Evolutionary conservation across 2,113 vertebrate genomes (phyloP), one percentile per base, ranked within the genome.

Genomic region (Paradisaea rubra): DNA sequence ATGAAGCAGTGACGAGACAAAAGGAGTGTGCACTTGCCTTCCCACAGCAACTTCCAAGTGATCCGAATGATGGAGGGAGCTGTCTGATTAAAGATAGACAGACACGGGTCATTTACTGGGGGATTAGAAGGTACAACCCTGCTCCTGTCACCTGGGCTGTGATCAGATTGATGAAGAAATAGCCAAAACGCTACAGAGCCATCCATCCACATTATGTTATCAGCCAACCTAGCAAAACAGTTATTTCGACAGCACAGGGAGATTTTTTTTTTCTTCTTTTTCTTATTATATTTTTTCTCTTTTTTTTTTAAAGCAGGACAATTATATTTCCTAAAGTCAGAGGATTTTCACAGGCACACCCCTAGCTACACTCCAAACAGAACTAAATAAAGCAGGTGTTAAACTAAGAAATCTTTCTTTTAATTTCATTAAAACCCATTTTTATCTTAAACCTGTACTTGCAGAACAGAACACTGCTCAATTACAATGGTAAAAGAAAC

Each of bases 121-220:
- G 85, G 78, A 95, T 49, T 53, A 64, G 81, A 57, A 91, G 63
- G 45, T 42, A 68, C 65, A 81, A n/a, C 49, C 31, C 63, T 61
- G 74, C 54, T 91, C 49, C 70, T 91, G 70, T 63, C 13, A 10
- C 39, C 74, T 72, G 59, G 16, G 42, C 68, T 94, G 33, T 22
- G 82, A 88, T 70, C 63, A 93, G 73, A 87, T 11, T 86, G 79
- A 86, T 88, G 82, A 94, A 65, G 49, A 88, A 93, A 61, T 30
- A 88, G 50, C 15, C 66, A 63, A 74, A 89, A 77, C 45, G 56
- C 31, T 47, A 50, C 57, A 86, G 53, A 76, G n/a, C 9, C 47
- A 79, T 71, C 49, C 70, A 95, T 61, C 49, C 45, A 72, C 44
- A 24, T 88, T 82, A 93, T 1, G 1, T 42, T 68, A 47, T 57